Evolutionary conservation across 2,797 vertebrate genomes (phyloP), one percentile per base, ranked within the genome.

Genomic region (Micrastur ruficollis): DNA sequence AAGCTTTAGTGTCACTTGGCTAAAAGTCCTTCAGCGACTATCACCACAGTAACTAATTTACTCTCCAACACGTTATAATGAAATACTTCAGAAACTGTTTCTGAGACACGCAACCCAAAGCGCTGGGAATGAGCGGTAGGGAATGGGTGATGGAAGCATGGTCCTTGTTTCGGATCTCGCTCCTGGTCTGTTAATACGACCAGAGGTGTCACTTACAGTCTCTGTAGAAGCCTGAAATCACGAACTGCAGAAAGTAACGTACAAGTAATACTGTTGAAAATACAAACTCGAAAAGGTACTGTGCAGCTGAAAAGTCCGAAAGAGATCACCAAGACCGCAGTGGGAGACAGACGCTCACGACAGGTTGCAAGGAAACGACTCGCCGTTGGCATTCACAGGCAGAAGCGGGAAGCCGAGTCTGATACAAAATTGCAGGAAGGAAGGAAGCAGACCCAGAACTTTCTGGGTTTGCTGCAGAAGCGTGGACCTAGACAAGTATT

Each of bases 361-460:
- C 20, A 8, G 58, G 76, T 4, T 53, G 46, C 70, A 82, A 13
- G 0, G 0, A 44, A 5, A 11, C 0, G 0, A 42, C n/a, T 9
- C 47, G 12, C 36, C 2, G 0, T 14, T 5, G 10, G 62, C 22
- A 9, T 10, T 26, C 11, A 12, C 19, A 32, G 80, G 9, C 16
- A 34, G 68, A 31, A 22, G 58, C 47, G 40, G 42, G 58, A 56
- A 14, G 22, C 36, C 0, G 15, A 17, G 17, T 7, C 46, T 29
- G 55, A 75, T 4, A 32, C 19, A 47, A 15, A 71, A 16, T 27
- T 22, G 26, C 50, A 46, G 49, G 22, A 61, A 36, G 53, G 68
- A 21, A 44, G 68, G 80, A 44, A 36, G 61, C 34, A 70, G 29
- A 61, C 27, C 17, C 89, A 72, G 42, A 47, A 29, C 29, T 7